Percentiles rank a stretch among this genome's conserved stretches.
phyloP scores from a whole-genome alignment of 2,113 vertebrate genomes.

The Phoenicopterus ruber region DNA sequence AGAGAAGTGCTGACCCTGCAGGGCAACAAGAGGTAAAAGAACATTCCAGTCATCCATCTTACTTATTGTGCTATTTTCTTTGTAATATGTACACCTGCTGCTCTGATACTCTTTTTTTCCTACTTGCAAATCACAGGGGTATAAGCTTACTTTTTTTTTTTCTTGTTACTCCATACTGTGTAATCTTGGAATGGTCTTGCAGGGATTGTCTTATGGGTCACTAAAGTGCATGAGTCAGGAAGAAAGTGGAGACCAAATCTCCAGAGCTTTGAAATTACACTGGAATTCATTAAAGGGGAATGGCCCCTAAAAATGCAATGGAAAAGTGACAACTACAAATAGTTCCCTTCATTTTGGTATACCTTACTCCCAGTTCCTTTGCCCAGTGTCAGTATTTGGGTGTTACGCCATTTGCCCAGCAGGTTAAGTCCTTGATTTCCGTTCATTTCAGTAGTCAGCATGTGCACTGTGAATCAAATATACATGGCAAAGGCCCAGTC shows the following conservation, averaged over 20 bases:
- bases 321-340: neutral
- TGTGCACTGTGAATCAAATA: neutral
- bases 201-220: neutral
- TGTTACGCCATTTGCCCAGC: neutral
- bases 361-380: neutral
- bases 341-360: neutral
- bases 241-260: neutral
- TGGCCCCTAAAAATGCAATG: neutral
- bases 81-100: neutral
- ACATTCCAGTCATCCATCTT: neutral
- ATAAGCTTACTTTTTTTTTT: neutral
- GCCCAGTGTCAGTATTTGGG: neutral
- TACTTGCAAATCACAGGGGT: neutral
- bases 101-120: rapidly evolving
- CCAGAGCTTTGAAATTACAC: neutral
- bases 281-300: neutral
- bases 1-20: neutral
- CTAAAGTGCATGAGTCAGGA: neutral
- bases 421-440: neutral
- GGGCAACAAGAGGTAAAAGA: neutral
- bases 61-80: neutral
- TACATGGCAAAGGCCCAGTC: neutral
- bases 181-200: neutral
- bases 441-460: neutral
- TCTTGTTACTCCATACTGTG: neutral